Evolutionary conservation across 23 tunicate species (phyloP).

Genomic region (Halocynthia roretzi): DNA sequence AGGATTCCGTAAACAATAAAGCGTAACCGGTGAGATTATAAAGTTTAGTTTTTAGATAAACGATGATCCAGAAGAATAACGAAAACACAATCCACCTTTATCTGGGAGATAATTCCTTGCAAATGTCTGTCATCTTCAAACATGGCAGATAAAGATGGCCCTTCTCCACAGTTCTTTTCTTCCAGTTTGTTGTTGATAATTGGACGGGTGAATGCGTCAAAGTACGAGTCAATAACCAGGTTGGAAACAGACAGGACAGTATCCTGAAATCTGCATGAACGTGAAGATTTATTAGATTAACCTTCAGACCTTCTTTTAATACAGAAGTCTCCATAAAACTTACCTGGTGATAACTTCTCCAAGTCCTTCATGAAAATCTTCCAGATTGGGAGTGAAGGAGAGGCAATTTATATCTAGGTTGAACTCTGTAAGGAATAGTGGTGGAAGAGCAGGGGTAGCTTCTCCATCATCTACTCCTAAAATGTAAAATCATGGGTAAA

Average conservation of each 20-base stretch:
- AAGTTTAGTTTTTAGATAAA: not conserved
- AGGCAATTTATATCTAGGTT: constrained; percentile 58
- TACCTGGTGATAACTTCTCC: constrained; percentile 77
- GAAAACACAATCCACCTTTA: constrained; percentile 24
- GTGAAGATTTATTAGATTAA: constrained; percentile 1
- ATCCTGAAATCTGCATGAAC: constrained; percentile 59
- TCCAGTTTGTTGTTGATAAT: constrained; percentile 90
- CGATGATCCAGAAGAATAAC: not conserved
- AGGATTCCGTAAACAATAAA: not conserved
- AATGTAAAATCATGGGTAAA: not conserved
- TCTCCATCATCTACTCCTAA: constrained; percentile 41
- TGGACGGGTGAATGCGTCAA: constrained; percentile 98
- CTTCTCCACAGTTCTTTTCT: constrained; percentile 97
- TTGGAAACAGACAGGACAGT: constrained; percentile 90
- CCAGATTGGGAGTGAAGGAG: constrained; percentile 67
- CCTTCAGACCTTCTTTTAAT: not conserved
- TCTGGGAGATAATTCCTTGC: constrained; percentile 49
- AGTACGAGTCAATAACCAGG: constrained; percentile 71
- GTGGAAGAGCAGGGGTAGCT: constrained; percentile 54
- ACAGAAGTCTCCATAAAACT: not conserved
- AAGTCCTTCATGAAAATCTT: constrained; percentile 74
- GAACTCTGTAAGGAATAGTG: constrained; percentile 86
- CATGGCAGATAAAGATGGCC: constrained; percentile 85
- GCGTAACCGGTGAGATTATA: too few species aligned
- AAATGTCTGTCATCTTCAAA: constrained; percentile 94